Base-by-base conservation (phyloP, 2,113 vertebrate genomes). In the Prietella phreatophila region DNA sequence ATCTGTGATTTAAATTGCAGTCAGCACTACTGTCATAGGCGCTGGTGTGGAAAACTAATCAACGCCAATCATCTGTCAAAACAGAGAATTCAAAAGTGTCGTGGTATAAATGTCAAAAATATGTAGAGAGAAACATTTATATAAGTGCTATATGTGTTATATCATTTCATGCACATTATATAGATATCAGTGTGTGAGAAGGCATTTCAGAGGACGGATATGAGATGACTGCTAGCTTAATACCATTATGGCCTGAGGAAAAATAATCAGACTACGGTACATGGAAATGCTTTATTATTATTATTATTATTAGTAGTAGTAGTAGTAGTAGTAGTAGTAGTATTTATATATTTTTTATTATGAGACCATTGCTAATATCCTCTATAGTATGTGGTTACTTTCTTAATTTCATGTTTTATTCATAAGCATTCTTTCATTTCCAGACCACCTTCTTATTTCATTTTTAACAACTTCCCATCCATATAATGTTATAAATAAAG, bases 351-450 rank as follows among this genome's bases (percentile, higher is more conserved):
- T 47, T 47, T 42, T 47, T 47, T 50, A 73, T 73, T 75, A 75
- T 47, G 15, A n/a, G 4, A 17, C 0, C 42, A n/a, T 10, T 50
- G 27, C 13, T 53, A 53, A 78, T 58, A 20, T 81, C 17, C 19
- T 33, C 53, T 33, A 22, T 58, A 33, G 30, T 22, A 58, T 58
- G 30, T 58, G 10, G 55, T 20, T 81, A 36, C 79, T 22, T 58
- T 58, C 22, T 22, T 58, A 30, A 80, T 80, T 36, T 20, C 20
- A 81, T 81, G 58, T 81, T 58, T 58, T 81, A 81, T 81, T 58
- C 79, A 81, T 56, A 11, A 81, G 78, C 78, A 80, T 55, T 56
- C n/a, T 80, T 33, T 80, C 17, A 80, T 80, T 80, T 55, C 76
- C 76, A 55, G 27, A 19, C 50, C n/a, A 20, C 11, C 73, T 33